Evolutionary conservation across 2,888 invertebrate genomes (phyloP).

Genomic region (Ischnura elegans): DNA sequence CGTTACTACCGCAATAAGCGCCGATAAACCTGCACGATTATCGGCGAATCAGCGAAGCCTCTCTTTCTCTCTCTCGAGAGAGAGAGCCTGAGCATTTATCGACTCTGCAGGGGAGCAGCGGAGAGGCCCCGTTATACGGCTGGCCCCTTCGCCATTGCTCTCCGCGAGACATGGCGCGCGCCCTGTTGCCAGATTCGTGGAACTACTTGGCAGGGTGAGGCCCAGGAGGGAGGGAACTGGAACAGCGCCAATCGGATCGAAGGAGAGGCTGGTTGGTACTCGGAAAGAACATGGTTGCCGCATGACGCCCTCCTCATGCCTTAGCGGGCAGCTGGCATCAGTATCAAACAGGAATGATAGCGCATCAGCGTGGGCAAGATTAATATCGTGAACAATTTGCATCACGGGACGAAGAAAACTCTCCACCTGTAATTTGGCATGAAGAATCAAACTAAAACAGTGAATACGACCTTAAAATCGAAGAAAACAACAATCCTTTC

Average conservation of each 20-base stretch:
- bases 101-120: conserved; percentile 15
- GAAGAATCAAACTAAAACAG: too few species aligned
- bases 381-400: neutral
- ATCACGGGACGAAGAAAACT: neutral
- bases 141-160: conserved; percentile 53
- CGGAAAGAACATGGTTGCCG: conserved; percentile 55
- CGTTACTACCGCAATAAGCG: neutral
- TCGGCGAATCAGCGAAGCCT: neutral
- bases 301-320: neutral
- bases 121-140: neutral
- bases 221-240: neutral
- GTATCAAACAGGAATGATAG: neutral
- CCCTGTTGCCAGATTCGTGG: conserved; percentile 52
- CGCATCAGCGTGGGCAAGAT: neutral
- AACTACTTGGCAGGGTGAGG: conserved; percentile 5
- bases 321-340: neutral
- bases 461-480: too few species aligned
- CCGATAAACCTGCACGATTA: neutral
- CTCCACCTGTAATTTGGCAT: too few species aligned
- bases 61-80: neutral
- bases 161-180: conserved; percentile 42
- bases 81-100: conserved; percentile 23
- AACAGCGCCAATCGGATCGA: conserved; percentile 53
- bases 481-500: too few species aligned
- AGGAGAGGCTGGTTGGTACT: conserved; percentile 62